Evolutionary conservation across 1,140 invertebrate genomes (phyloP), one percentile per base, ranked within the genome.

Genomic region (Micrasema minimum): DNA sequence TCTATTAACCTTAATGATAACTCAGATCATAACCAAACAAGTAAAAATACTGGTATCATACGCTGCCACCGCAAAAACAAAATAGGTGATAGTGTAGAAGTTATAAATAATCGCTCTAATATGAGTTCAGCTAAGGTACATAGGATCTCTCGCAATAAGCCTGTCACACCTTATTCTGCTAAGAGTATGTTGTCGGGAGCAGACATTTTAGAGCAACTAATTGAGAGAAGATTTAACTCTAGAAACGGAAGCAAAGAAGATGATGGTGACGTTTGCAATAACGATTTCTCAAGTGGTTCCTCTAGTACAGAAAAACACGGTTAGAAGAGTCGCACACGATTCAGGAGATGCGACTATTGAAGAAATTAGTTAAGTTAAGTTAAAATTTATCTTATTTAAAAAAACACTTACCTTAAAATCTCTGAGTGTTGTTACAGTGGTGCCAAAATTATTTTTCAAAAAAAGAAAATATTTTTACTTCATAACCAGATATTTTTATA

Each of bases 121-220:
- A 31, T 4, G 7, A 31, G 7, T 31, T 4, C 26, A 7, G 7
- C 26, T 31, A 31, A 31, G 7, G 7, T 31, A 4, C 1, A 48
- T 14, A 48, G 18, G 11, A 22, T 37, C 7, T 1, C 14, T 20
- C 11, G 26, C 41, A 46, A 46, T 46, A 23, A 53, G 2, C 6
- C 20, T 53, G 20, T 31, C 50, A 22, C 61, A n/a, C 1, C 16
- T 12, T 12, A 11, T 48, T 3, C 7, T 14, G 14, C 0, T 18
- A 11, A 26, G 43, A 48, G 23, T 4, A 16, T 23, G 38, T 11
- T 0, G 22, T 37, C 31, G 2, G 65, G 65, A 0, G 65, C 65
- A 18, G 65, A 67, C 11, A 67, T 67, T 41, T 41, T 67, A n/a
- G 65, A 67, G 31, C 38, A 67, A 26, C 12, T 67, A 12, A 35